A percentile compares a stretch with the other conserved stretches of the same genome.
These are phyloP conservation scores for Miniopterus natalensis DNA, from an alignment of 2,113 vertebrate species.

Conservation along the genomic window DNA sequence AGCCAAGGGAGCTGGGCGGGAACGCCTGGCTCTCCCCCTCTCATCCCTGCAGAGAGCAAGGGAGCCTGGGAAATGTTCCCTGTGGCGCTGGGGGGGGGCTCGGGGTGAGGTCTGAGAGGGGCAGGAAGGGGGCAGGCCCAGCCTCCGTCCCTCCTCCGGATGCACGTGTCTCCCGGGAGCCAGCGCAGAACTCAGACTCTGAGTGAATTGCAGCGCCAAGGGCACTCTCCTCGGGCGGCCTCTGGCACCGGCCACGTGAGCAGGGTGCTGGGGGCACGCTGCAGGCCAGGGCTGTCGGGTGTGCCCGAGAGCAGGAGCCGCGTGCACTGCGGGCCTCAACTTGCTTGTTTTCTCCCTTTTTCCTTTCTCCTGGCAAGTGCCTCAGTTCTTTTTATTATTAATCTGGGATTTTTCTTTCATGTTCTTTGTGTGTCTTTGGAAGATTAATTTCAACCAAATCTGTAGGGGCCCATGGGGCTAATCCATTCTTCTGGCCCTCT, in stretches of 20 bases:
- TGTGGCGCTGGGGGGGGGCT: neutral
- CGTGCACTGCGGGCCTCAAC: neutral
- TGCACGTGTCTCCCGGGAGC: neutral
- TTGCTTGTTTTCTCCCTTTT: neutral
- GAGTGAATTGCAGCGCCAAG: neutral
- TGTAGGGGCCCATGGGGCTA: neutral
- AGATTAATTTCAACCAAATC: conserved; percentile 71
- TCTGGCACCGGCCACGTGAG: neutral
- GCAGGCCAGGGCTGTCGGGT: neutral
- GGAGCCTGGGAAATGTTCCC: neutral
- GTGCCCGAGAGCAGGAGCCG: neutral
- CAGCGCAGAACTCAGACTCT: neutral
- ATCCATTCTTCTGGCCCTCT: conserved; percentile 56
- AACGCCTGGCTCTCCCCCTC: neutral
- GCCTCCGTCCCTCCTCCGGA: neutral
- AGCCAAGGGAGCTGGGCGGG: neutral
- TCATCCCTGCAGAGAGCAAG: neutral
- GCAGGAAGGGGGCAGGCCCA: neutral
- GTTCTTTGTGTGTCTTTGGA: conserved; percentile 40
- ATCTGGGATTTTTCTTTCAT: conserved; percentile 56
- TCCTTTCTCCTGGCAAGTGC: neutral
- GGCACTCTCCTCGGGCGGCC: neutral
- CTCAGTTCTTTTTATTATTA: conserved; percentile 25
- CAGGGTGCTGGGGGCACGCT: neutral
- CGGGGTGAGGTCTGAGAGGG: neutral